Conservation (phyloP, 2,797 vertebrate species). For the Apogon talboti region DNA sequence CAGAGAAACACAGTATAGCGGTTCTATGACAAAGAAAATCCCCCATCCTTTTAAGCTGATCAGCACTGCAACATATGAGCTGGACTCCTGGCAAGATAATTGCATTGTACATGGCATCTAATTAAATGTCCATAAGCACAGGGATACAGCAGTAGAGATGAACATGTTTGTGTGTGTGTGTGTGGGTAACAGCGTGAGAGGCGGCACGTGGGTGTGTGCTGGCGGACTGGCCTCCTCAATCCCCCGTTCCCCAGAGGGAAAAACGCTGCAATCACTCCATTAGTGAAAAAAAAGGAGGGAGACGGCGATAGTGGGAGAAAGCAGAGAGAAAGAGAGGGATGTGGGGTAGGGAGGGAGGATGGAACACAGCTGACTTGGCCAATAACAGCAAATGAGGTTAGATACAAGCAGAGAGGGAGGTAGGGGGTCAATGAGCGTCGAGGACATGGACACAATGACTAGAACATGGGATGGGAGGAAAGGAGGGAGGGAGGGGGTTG, state of each 20-base stretch:
- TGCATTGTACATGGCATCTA: slow-evolving; percentile 82
- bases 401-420: slow-evolving; percentile 72
- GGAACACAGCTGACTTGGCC: slow-evolving; percentile 82
- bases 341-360: slow-evolving; percentile 40
- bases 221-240: slow-evolving; percentile 58
- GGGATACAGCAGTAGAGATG: slow-evolving; percentile 65
- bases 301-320: slow-evolving; percentile 48
- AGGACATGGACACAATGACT: slow-evolving; percentile 79
- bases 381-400: slow-evolving; percentile 86
- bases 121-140: slow-evolving; percentile 83
- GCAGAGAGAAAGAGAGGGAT: slow-evolving; percentile 44
- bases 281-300: slow-evolving; percentile 74
- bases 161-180: slow-evolving; percentile 13
- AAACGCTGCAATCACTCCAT: slow-evolving; percentile 85
- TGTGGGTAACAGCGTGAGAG: slow-evolving; percentile 33
- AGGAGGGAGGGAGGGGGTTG: slow-evolving; percentile 31
- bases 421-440: slow-evolving; percentile 66
- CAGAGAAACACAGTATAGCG: slow-evolving; percentile 12
- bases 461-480: slow-evolving; percentile 65
- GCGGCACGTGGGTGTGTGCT: slow-evolving; percentile 38
- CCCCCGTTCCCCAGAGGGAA: slow-evolving; percentile 68
- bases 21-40: slow-evolving; percentile 61
- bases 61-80: slow-evolving; percentile 64
- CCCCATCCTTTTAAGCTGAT: slow-evolving; percentile 58
- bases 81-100: slow-evolving; percentile 77